A percentile compares a stretch with the other conserved stretches of the same genome.
These are phyloP conservation scores for Prionailurus bengalensis DNA, from an alignment of 2,113 vertebrate species.

Conservation along the genomic window DNA sequence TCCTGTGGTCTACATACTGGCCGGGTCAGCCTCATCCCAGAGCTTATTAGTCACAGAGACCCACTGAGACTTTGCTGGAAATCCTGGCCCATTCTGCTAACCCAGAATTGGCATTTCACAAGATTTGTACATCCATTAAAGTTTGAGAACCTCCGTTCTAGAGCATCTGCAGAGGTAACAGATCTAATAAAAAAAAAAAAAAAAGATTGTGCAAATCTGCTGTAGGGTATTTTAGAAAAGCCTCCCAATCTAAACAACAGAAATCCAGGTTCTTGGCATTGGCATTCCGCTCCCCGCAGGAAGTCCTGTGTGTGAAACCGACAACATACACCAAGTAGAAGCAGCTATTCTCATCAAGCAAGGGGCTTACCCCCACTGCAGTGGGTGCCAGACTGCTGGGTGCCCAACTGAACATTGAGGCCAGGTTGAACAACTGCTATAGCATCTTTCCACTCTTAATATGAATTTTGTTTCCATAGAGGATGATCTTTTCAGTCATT, in stretches of 20 bases:
- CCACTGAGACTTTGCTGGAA: background rate
- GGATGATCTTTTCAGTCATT: background rate
- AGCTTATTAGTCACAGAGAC: background rate
- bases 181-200: background rate
- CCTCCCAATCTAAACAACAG: background rate
- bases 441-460: background rate
- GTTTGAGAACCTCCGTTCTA: background rate
- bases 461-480: background rate
- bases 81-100: background rate
- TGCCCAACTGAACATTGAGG: accelerated
- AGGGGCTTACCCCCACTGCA: background rate
- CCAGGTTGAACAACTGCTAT: background rate
- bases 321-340: background rate
- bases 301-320: background rate
- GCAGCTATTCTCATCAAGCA: background rate
- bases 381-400: background rate
- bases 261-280: background rate
- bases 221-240: background rate
- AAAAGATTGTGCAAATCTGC: background rate
- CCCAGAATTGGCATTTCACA: background rate
- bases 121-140: background rate
- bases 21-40: no score
- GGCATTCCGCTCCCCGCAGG: background rate
- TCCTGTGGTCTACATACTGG: background rate
- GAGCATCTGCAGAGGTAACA: background rate